Evolutionary conservation across 2,888 invertebrate genomes (phyloP), one percentile per base, ranked within the genome.

Genomic region (Heliconius cydno): DNA sequence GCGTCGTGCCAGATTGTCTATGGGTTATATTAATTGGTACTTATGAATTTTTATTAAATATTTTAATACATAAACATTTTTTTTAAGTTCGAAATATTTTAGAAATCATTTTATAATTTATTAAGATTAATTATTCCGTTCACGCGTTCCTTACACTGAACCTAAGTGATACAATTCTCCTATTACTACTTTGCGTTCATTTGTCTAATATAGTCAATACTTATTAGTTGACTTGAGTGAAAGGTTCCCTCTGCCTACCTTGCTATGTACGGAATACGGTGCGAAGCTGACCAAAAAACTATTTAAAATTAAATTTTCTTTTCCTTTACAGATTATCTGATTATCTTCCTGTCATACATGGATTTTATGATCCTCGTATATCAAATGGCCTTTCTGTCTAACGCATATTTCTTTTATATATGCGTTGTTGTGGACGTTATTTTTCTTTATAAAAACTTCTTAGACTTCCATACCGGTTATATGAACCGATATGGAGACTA

Each of bases 401-500:
- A 91, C 70, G 86, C 85, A 10, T 89, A 86, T 80, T 92, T 90
- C 84, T 90, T 89, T 73, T 86, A 88, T 79, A 87, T 90, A 25
- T 93, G 90, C 84, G 82, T 93, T 46, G 84, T 90, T 6, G 86
- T 88, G n/a, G 95, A 95, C 68, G 75, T 89, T 0, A 85, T 95
- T 80, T 95, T 93, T 83, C 66, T 92, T 1, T 93, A 93, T 82
- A 95, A 95, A 86, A 80, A 90, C 2, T 94, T 95, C 83, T 83
- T 95, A 79, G 95, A 95, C 79, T 78, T 95, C 15, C 95, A 95
- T 84, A 90, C 90, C 38, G 95, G 95, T 0, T 95, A 92, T 76
- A 91, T 95, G 88, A 95, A 95, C 84, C 87, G 93, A 87, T 95
- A 95, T 81, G 95, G 95, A 41, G 95, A 95, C 83, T 95, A 94